A percentile compares a stretch with the other conserved stretches of the same genome.
Conservation (phyloP, 2,113 vertebrate species). For the Salvelinus fontinalis region DNA sequence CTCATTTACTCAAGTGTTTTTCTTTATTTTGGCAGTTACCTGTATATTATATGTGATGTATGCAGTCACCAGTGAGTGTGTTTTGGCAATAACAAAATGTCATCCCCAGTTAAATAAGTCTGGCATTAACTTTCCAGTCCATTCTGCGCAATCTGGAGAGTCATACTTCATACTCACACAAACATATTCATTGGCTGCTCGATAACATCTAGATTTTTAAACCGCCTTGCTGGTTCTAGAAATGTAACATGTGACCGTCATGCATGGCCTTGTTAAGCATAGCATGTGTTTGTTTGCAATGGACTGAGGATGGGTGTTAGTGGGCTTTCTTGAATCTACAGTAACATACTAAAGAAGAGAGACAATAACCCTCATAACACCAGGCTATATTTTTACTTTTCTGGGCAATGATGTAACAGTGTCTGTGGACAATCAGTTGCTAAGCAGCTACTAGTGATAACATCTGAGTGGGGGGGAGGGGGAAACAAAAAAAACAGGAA, state of each 20-base stretch:
- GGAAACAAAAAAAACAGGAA: too few species aligned
- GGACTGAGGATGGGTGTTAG: neutral
- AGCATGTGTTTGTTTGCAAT: slow-evolving; percentile 15
- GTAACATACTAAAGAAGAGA: too few species aligned
- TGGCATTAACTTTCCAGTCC: too few species aligned
- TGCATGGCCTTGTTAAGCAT: slow-evolving; percentile 33
- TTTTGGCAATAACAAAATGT: too few species aligned
- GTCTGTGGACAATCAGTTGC: neutral
- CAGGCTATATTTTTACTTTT: neutral
- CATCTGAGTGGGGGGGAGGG: too few species aligned
- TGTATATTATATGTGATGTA: too few species aligned
- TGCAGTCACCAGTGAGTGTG: too few species aligned
- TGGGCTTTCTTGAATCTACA: neutral
- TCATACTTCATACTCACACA: neutral
- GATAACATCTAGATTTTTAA: neutral
- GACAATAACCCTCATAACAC: neutral
- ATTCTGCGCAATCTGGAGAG: neutral
- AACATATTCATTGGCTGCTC: neutral
- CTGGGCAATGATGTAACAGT: too few species aligned
- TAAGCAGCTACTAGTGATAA: slow-evolving; percentile 4
- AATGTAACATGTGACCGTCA: slow-evolving; percentile 6
- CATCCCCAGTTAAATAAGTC: too few species aligned
- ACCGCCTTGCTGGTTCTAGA: neutral
- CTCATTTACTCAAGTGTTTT: too few species aligned
- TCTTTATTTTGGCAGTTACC: too few species aligned